phyloP scores from a whole-genome alignment of 1,140 invertebrate species.

The Hylaeus anthracinus region DNA sequence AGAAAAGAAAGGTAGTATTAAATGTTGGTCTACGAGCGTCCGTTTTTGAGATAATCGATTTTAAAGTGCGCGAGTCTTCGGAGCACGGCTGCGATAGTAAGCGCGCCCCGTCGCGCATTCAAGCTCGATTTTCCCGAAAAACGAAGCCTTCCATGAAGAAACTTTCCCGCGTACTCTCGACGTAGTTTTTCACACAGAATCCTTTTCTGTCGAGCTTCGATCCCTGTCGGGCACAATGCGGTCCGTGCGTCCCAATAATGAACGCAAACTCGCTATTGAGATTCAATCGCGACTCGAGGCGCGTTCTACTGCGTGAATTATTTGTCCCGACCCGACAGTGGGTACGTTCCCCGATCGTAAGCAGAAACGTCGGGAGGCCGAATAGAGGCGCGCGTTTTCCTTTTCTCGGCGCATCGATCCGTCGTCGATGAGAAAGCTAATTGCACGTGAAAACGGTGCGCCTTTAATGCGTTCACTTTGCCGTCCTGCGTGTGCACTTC shows the following conservation, averaged over 20 bases:
- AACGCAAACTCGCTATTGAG: background rate
- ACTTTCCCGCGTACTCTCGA: no score
- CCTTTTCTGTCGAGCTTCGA: no score
- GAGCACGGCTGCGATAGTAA: no score
- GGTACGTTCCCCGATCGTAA: background rate
- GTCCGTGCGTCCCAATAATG: background rate
- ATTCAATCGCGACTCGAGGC: background rate
- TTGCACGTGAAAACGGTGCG: conserved; percentile 63
- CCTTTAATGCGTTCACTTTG: conserved; percentile 69
- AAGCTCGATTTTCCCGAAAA: no score
- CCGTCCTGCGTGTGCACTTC: conserved; percentile 45
- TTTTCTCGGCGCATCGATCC: conserved; percentile 54
- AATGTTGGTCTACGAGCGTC: no score
- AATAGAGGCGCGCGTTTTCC: conserved; percentile 12
- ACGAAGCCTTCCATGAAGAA: no score
- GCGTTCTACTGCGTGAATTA: conserved; percentile 5
- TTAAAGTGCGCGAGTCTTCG: no score
- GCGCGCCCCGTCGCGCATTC: no score
- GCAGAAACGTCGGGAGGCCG: background rate
- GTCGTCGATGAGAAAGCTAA: conserved; percentile 57
- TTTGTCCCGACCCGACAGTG: conserved; percentile 2
- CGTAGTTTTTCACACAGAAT: no score
- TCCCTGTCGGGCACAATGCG: background rate
- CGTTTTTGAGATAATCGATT: no score
- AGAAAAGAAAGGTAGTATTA: no score